Conservation (phyloP, 2,797 vertebrate species). For the Heteromormyrus szaboi region DNA sequence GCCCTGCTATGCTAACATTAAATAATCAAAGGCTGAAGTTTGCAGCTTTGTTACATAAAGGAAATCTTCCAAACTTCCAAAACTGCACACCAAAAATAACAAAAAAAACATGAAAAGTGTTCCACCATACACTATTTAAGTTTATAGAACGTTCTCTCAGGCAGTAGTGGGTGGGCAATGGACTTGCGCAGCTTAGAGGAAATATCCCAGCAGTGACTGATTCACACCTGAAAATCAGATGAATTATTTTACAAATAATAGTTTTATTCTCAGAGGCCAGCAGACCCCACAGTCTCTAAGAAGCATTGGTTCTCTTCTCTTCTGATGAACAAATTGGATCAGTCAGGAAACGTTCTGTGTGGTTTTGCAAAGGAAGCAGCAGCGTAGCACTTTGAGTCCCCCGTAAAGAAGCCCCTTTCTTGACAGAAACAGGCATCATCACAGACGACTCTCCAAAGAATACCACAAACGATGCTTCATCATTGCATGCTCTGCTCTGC, state of each 20-base stretch:
- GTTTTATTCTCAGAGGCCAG: background rate
- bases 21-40: background rate
- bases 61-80: background rate
- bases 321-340: background rate
- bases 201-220: background rate
- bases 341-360: background rate
- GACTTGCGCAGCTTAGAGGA: background rate
- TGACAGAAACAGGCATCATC: background rate
- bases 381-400: background rate
- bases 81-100: background rate
- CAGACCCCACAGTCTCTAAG: background rate
- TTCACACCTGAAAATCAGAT: conserved; percentile 1
- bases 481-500: background rate
- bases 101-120: background rate
- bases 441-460: background rate
- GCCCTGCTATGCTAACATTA: background rate
- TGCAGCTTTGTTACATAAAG: background rate
- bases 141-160: background rate
- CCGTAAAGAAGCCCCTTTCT: background rate
- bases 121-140: background rate
- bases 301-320: background rate
- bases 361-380: background rate
- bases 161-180: background rate
- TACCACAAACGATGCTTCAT: background rate
- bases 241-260: background rate